Base-by-base conservation (phyloP, 1,140 invertebrate species). In the Sesamia nonagrioides region DNA sequence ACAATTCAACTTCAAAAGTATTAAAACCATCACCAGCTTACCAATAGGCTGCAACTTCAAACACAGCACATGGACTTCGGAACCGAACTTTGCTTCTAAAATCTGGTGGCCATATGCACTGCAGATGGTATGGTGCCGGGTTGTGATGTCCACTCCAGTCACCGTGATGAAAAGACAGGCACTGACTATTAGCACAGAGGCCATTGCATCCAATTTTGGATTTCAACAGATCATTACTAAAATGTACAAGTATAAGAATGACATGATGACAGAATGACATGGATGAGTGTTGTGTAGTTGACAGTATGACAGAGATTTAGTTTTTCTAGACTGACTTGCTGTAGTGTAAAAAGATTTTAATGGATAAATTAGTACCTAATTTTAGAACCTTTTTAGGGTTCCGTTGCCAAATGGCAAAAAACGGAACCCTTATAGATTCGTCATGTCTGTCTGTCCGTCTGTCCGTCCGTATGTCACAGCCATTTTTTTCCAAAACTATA, bases 11-110 rank as follows among this genome's bases (percentile, higher is more conserved):
- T 27, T 27, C 27, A 27, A 27, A 37, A 40, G 37, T 6, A 40
- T 40, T 40, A 40, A 9, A 9, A 40, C 0, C 35, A 37, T 78
- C 40, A 61, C 48, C 8, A 37, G 77, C 74, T 72, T 79, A 92
- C 91, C 87, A 77, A 91, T 85, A 33, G 82, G 54, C 33, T 85
- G 82, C 18, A 84, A 71, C 52, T 88, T 90, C 15, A 93, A 81
- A 50, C 91, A 93, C 6, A 93, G 77, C 68, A 85, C 72, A 78
- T 92, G 81, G 0, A 37, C 78, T 80, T 93, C 90, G 27, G 83
- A 84, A 2, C 86, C 88, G 72, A 93, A 93, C 68, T 81, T 92
- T 0, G 82, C 91, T 58, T 86, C 77, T 0, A 91, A 68, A 13
- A 92, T 63, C 15, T 86, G 68, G 58, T 90, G 85, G 0, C 90